Evolutionary conservation across 2,113 vertebrate genomes (phyloP), one percentile per base, ranked within the genome.

Genomic region (Rhadina sibilatrix): DNA sequence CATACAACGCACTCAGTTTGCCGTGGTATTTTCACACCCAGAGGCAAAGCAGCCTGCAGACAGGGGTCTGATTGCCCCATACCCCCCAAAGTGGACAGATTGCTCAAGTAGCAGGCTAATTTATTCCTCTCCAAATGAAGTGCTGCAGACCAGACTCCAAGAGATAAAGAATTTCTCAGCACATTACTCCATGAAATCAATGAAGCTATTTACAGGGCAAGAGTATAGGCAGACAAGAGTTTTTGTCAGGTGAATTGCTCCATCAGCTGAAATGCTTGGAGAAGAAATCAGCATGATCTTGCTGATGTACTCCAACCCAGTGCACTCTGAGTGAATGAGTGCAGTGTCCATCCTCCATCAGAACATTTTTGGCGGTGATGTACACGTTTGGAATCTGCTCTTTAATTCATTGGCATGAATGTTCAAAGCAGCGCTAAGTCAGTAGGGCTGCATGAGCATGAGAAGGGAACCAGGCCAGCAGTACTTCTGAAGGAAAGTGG

Each of bases 341-440:
- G 1, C 1, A 79, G 24, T 12, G 57, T 74, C 61, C 57, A 76
- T 68, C 40, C 53, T 82, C 6, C 44, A 83, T 57, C 37, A 24
- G 42, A 88, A 75, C 6, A 4, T 5, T 72, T 88, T 30, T 0
- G 0, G 20, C 0, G 0, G 25, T 22, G 79, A 87, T 53, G 77
- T 42, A 57, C 40, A 11, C 1, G 0, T 50, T 75, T 61, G 70
- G 75, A 80, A 77, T 50, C 66, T 77, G 68, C 44, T 91, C 54
- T 75, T 70, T 71, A 77, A 49, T 76, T 80, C 59, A 25, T 8
- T 47, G 68, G 5, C 5, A 7, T 12, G 2, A 5, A 5, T 30
- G 75, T 30, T 70, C 38, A 47, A 46, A 94, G 47, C 53, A 90
- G 54, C 49, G 1, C 37, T 74, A 79, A 83, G 52, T 35, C 75